Evolutionary conservation across 2,113 vertebrate species (phyloP), one percentile per base, ranked within the genome.

Genomic region (Plestiodon gilberti): DNA sequence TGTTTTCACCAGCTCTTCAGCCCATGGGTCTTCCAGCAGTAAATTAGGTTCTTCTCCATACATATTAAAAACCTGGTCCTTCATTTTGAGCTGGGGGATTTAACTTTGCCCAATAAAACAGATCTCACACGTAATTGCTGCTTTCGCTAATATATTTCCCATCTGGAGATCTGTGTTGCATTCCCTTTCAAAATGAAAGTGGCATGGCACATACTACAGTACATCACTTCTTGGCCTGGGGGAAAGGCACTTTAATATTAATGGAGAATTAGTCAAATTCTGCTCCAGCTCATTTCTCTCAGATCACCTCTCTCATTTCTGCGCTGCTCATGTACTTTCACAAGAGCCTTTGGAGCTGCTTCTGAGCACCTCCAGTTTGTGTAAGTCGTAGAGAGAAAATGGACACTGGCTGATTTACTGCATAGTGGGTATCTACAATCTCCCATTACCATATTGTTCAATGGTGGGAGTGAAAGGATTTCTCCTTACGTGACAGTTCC

Each of bases 261-360:
- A 57, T 62, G 3, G 69, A n/a, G 52, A 3, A 0, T 87, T 20
- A 0, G 0, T 7, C 5, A 11, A 14, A 2, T 71, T 75, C 69
- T 62, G 35, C 81, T 30, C 2, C 1, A 71, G 43, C 61, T 70
- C 1, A 0, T 84, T 81, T 80, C 76, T 87, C n/a, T 62, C 55
- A 22, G 0, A 10, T 18, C 0, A 0, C 43, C 57, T 38, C 74
- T 38, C 52, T 74, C 5, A 0, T 20, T 5, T 43, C 65, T 70
- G 15, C 13, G 15, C 52, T 43, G 3, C 40, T 43, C 28, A 8
- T 22, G 61, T 70, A 28, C 0, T 0, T 70, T 64, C 22, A 17
- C 84, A 77, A 0, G 0, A 69, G 67, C 38, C 43, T 78, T 82
- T 69, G 43, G 25, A 79, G 65, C 30, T 86, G 8, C 17, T 40